Evolutionary conservation across 2,797 vertebrate genomes (phyloP), one percentile per base, ranked within the genome.

Genomic region (Anguilla obscura): DNA sequence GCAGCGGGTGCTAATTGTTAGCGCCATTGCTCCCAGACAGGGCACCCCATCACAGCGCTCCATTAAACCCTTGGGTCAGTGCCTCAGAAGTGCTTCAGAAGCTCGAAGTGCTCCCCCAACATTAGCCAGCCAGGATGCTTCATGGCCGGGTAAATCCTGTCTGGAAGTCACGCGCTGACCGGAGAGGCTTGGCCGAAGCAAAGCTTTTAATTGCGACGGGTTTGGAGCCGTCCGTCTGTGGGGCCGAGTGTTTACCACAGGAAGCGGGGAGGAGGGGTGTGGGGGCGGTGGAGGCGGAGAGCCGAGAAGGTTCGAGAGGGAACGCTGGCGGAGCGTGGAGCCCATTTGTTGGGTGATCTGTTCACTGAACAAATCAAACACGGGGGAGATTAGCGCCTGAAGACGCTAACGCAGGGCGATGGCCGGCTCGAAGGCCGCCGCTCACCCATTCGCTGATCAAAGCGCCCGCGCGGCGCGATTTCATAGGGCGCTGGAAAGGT

Each of bases 391-490:
- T 80, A 89, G 90, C 84, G 86, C 48, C 56, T 87, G 87, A 82
- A 16, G 87, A 33, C 30, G 45, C 89, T 91, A 92, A 93, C 91
- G 89, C 40, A 87, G 90, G 89, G 89, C 80, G 92, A 93, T 92
- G 92, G 92, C 90, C 58, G 86, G 71, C 92, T 91, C 91, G 91
- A 88, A 88, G 88, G 89, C 90, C 86, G 85, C 91, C 58, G 88
- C 92, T 94, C 91, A 93, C 92, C 93, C 92, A 84, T 93, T 91
- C 84, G 90, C 87, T 92, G 93, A 96, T 96, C 94, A 96, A 96
- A 96, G 95, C 85, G 92, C 89, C 94, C 52, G 89, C 91, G 90
- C 54, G 89, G 91, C 7, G 85, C 7, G 87, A 93, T 95, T 95
- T 95, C 91, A 94, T 91, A 92, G 90, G 30, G 90, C 90, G 91